phyloP scores from a whole-genome alignment of 1,140 invertebrate genomes.

The Vanessa tameamea region DNA sequence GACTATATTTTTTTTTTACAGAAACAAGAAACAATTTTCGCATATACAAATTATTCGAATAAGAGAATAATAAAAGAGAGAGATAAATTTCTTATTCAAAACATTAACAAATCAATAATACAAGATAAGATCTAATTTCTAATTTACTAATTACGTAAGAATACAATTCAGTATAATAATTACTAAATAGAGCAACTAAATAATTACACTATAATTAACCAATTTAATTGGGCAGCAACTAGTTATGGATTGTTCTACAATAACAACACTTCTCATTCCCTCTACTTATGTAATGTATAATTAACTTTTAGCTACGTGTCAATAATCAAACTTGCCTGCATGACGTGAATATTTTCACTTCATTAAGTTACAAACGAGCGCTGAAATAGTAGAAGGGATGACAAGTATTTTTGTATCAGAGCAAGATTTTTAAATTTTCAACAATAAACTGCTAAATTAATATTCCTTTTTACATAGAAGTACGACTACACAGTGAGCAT shows the following conservation, averaged over 20 bases:
- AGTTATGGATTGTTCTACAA: conserved; percentile 20
- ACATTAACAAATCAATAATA: background rate
- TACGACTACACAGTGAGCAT: too few species aligned
- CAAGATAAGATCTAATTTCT: background rate
- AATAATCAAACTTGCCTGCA: conserved; percentile 56
- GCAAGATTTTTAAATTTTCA: too few species aligned
- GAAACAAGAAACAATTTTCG: too few species aligned
- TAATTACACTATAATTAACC: conserved; percentile 28
- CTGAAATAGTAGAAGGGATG: conserved; percentile 66
- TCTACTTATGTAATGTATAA: conserved; percentile 46
- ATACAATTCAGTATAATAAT: background rate
- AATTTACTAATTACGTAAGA: background rate
- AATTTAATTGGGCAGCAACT: conserved; percentile 20
- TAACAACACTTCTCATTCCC: conserved; percentile 63
- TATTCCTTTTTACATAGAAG: too few species aligned
- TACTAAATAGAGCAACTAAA: conserved; percentile 3
- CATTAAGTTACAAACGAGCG: conserved; percentile 57
- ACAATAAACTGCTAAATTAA: too few species aligned
- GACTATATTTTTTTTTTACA: too few species aligned
- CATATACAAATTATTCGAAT: too few species aligned
- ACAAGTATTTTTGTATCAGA: conserved; percentile 47
- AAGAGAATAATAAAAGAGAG: too few species aligned
- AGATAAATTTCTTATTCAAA: too few species aligned
- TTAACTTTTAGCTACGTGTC: conserved; percentile 42
- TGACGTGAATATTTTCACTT: conserved; percentile 48